Percentiles rank a stretch among this genome's conserved stretches.
phyloP scores from a whole-genome alignment of 2,888 invertebrate species.

The Tholera decimalis region DNA sequence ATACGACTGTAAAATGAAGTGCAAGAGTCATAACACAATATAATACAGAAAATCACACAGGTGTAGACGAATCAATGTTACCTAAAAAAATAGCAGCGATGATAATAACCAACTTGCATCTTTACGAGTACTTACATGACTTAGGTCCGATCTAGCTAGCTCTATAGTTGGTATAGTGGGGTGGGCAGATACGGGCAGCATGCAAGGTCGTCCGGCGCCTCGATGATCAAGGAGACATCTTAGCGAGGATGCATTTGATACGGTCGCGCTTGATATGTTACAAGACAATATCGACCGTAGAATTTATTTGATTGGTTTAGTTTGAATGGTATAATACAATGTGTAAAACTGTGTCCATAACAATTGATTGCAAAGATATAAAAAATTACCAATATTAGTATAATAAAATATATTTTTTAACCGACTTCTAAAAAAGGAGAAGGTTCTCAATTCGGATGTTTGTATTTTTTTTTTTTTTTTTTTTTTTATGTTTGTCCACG shows the following conservation, averaged over 20 bases:
- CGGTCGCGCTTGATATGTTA: not conserved
- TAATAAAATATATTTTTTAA: no score
- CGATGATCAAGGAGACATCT: conserved; percentile 79
- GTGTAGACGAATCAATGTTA: not conserved
- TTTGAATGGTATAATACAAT: no score
- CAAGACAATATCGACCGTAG: not conserved
- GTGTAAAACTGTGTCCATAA: no score
- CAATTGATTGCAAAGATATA: no score
- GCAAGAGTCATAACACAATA: not conserved
- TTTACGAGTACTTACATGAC: conserved; percentile 49
- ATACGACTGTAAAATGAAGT: not conserved
- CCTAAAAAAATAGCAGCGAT: conserved; percentile 5
- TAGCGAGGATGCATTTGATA: conserved; percentile 72
- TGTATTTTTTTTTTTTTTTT: no score
- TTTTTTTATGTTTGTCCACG: no score
- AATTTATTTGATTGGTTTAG: not conserved
- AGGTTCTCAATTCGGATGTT: no score
- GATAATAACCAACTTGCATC: conserved; percentile 22
- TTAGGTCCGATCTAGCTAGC: conserved; percentile 52
- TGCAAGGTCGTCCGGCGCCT: conserved; percentile 89
- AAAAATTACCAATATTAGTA: no score
- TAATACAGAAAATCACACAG: not conserved
- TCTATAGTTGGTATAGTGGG: conserved; percentile 70
- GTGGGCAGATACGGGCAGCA: conserved; percentile 74
- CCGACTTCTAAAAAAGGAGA: no score